Evolutionary conservation across 2,113 vertebrate species (phyloP).

Genomic region (Psettodes erumei): DNA sequence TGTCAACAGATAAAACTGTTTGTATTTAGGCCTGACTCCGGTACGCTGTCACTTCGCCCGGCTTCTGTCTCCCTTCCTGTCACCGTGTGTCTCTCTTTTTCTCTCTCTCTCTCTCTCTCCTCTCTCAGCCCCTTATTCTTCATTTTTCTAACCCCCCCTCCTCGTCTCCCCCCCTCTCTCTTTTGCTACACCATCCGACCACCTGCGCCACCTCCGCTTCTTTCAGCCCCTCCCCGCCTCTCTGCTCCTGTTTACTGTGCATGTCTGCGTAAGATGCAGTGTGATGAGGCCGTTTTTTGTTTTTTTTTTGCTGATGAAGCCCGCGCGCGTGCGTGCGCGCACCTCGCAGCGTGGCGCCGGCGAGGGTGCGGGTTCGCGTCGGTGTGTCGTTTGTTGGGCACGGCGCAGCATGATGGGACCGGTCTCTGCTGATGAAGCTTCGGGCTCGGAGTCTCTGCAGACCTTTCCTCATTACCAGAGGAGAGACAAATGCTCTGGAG

Average conservation of each 20-base stretch:
- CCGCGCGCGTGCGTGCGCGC: slow-evolving; percentile 7
- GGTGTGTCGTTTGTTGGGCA: slow-evolving; percentile 40
- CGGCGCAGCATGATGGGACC: slow-evolving; percentile 55
- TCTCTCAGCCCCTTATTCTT: slow-evolving; percentile 26
- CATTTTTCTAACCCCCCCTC: slow-evolving; percentile 21
- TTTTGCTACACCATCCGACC: slow-evolving; percentile 33
- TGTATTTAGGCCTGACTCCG: slow-evolving; percentile 70
- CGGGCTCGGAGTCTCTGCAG: slow-evolving; percentile 67
- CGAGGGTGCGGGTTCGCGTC: not conserved
- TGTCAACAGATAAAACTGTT: slow-evolving; percentile 80
- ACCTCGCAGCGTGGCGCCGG: not conserved
- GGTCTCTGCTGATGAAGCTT: slow-evolving; percentile 78
- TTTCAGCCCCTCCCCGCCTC: slow-evolving; percentile 29
- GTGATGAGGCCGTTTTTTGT: slow-evolving; percentile 28
- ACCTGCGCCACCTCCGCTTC: slow-evolving; percentile 19
- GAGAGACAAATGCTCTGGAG: slow-evolving; percentile 60
- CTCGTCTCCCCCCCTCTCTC: not conserved
- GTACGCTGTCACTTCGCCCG: slow-evolving; percentile 60
- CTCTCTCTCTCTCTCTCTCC: slow-evolving; percentile 40
- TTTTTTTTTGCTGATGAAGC: slow-evolving; percentile 27
- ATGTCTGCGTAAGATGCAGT: slow-evolving; percentile 23
- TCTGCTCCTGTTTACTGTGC: slow-evolving; percentile 19
- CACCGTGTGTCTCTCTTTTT: slow-evolving; percentile 63
- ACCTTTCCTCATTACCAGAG: slow-evolving; percentile 72
- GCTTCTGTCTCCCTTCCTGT: slow-evolving; percentile 64